These are phyloP conservation scores for Sinocyclocheilus rhinocerous DNA, from an alignment of 2,113 vertebrate genomes.

Conservation along the genomic window DNA sequence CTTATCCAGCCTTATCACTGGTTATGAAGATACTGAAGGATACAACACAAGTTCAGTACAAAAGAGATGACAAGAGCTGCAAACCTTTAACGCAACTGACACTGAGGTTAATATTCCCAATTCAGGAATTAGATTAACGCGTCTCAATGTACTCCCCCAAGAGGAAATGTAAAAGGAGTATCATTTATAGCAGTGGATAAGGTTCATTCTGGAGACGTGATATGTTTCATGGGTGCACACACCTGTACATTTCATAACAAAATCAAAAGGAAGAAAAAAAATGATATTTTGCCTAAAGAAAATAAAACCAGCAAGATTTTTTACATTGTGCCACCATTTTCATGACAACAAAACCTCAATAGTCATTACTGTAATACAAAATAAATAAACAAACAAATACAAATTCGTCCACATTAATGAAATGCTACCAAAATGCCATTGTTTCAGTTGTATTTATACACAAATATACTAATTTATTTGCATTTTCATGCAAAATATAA, in stretches of 20 bases:
- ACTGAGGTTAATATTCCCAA: background rate
- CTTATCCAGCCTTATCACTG: conserved; percentile 11
- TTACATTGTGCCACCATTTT: background rate
- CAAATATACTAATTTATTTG: background rate
- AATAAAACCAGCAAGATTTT: background rate
- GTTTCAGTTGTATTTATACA: too few species aligned
- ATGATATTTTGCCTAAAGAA: background rate
- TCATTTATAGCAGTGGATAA: conserved; percentile 19
- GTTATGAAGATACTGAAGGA: conserved; percentile 5
- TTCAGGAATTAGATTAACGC: conserved; percentile 10
- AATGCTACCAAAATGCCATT: too few species aligned
- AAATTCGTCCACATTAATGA: too few species aligned
- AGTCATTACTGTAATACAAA: background rate
- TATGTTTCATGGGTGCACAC: background rate
- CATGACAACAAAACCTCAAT: background rate
- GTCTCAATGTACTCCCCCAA: conserved; percentile 13
- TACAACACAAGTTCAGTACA: background rate
- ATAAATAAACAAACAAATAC: too few species aligned
- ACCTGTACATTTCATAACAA: background rate
- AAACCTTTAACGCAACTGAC: conserved; percentile 1
- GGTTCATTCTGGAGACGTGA: background rate
- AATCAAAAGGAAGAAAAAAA: too few species aligned
- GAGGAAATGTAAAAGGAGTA: background rate
- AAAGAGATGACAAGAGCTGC: background rate
- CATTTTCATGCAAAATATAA: background rate